Evolutionary conservation across 2,888 invertebrate genomes (phyloP), one percentile per base, ranked within the genome.

Genomic region (Dryadula phaetusa): DNA sequence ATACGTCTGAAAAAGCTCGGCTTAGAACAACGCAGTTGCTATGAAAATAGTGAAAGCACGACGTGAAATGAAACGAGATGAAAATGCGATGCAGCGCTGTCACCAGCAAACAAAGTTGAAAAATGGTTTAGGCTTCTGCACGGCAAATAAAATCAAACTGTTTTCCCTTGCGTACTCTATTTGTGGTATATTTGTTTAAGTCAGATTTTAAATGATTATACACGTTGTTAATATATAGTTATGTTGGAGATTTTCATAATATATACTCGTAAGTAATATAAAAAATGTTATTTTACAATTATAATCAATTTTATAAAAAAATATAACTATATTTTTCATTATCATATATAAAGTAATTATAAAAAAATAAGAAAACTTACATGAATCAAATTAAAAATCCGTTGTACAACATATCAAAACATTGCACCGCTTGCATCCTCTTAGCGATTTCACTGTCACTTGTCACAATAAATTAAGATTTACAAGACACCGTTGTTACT

Each of bases 1-100:
- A 64, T 34, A 47, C 46, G 54, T 56, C n/a, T 40, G 40, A 64
- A 53, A 64, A 46, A 8, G 34, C 44, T 20, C 16, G 20, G 25
- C 10, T 54, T 28, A 40, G 54, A 64, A 54, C 64, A 67, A 67
- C 61, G 49, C 46, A 53, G 42, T 60, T 20, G 28, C 64, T 63
- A 47, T 64, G 34, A 58, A 65, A 49, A 65, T 62, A 52, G 66
- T 47, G 42, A 25, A 58, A 46, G 58, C 60, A 40, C 54, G 32
- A 49, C 25, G 56, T 44, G 32, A 60, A 60, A 47, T 61, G 54
- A 69, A 70, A 66, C 64, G 63, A 47, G 56, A 62, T 66, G 62
- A 53, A 64, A 66, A 44, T 61, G 34, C n/a, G 63, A 63, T 64
- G 61, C 67, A 67, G 54, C 61, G 49, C 64, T 64, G 67, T 67